Evolutionary conservation across 1,140 invertebrate species (phyloP).

Genomic region (Drosophila repletoides): DNA sequence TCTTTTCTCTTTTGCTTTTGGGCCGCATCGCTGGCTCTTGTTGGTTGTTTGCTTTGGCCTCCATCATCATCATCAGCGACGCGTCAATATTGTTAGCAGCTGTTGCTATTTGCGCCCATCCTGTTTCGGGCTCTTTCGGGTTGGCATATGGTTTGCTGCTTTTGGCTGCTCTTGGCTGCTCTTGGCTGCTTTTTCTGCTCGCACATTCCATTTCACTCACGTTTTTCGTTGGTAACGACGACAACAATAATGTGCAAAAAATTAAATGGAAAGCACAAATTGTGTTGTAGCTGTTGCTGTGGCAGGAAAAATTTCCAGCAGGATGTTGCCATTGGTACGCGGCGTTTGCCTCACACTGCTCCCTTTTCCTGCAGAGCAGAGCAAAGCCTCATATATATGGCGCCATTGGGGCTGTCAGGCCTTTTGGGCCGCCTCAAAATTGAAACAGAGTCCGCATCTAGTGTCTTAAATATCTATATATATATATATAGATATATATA

Average conservation of each 20-base stretch:
- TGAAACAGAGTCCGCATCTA: no score
- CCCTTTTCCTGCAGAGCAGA: constrained; percentile 4
- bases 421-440: no score
- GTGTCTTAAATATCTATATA: constrained; percentile 18
- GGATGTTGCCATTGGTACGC: constrained; percentile 60
- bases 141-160: constrained; percentile 65
- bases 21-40: not conserved
- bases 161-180: no score
- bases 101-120: constrained; percentile 60
- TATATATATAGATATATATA: constrained; percentile 44
- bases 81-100: constrained; percentile 78
- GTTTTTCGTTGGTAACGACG: constrained; percentile 47
- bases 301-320: constrained; percentile 47
- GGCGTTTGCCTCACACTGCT: not conserved
- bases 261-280: constrained; percentile 74
- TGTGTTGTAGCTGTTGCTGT: constrained; percentile 14
- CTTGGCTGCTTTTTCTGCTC: constrained; percentile 57
- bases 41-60: constrained; percentile 21
- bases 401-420: no score
- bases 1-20: constrained; percentile 4
- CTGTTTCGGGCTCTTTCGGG: constrained; percentile 32
- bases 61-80: constrained; percentile 67
- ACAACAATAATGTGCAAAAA: constrained; percentile 72
- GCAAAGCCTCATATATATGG: no score
- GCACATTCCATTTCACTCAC: constrained; percentile 67